These are phyloP conservation scores for Sitta carolinensis DNA, from an alignment of 2,797 vertebrate genomes.

Conservation along the genomic window DNA sequence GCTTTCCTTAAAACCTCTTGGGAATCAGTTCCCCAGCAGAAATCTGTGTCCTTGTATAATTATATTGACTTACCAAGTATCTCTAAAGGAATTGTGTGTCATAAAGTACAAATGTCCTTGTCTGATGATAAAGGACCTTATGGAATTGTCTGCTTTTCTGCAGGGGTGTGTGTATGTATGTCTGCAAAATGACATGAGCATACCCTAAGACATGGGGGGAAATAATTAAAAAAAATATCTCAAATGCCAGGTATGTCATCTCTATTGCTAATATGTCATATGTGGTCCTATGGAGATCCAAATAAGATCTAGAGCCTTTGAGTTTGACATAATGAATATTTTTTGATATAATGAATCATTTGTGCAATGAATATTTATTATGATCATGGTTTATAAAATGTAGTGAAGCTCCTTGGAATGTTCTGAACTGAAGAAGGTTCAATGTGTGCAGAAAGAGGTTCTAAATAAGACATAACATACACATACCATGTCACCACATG, in stretches of 20 bases:
- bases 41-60: not conserved
- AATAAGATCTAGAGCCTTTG: not conserved
- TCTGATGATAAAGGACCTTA: not conserved
- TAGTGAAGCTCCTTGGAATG: not conserved
- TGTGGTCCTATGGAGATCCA: not conserved
- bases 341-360: not conserved
- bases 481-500: not conserved
- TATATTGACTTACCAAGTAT: not conserved
- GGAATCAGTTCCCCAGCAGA: not conserved
- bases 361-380: slow-evolving; percentile 5
- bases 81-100: not conserved
- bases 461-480: not conserved
- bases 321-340: not conserved
- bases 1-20: not conserved
- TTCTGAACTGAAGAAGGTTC: slow-evolving; percentile 7
- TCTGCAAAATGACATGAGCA: not conserved
- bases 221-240: slow-evolving; percentile 22
- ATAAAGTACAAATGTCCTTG: not conserved
- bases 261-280: not conserved
- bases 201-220: not conserved
- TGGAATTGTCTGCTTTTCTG: not conserved
- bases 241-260: not conserved
- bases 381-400: slow-evolving; percentile 5
- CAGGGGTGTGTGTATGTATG: not conserved
- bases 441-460: not conserved